Percentiles rank a stretch among this genome's conserved stretches.
These are phyloP conservation scores for Mythimna ferrago DNA, from an alignment of 2,888 invertebrate species.

Conservation along the genomic window DNA sequence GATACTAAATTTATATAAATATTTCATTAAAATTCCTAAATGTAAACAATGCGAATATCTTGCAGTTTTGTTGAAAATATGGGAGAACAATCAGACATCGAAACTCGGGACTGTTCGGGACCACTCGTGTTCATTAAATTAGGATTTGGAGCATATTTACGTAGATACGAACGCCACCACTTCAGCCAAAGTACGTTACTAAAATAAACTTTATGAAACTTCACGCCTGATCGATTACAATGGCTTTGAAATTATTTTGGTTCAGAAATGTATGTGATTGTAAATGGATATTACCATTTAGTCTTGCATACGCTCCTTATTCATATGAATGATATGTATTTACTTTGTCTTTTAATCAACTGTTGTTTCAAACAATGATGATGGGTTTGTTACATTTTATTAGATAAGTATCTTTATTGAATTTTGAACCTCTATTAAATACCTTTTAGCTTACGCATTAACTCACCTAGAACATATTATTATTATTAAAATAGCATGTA, in stretches of 20 bases:
- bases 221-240: constrained; percentile 24
- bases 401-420: neutral
- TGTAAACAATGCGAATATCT: constrained; percentile 7
- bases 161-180: neutral
- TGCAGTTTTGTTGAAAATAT: constrained; percentile 8
- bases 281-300: constrained; percentile 19
- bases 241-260: constrained; percentile 23
- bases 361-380: neutral
- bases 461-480: neutral
- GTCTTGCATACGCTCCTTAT: neutral
- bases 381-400: neutral
- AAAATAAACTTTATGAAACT: constrained; percentile 43
- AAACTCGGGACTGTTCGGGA: neutral
- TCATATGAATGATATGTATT: constrained; percentile 2
- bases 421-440: neutral
- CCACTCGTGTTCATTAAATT: constrained; percentile 34
- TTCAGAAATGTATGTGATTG: constrained; percentile 37
- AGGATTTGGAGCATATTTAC: constrained; percentile 39
- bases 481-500: neutral
- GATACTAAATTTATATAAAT: too few relatives aligned
- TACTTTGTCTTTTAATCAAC: constrained; percentile 9
- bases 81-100: constrained; percentile 18
- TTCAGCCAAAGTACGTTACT: constrained; percentile 20
- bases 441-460: neutral
- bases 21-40: neutral